phyloP scores from a whole-genome alignment of 2,888 invertebrate species.

The Lepidocyrtoides sp. region DNA sequence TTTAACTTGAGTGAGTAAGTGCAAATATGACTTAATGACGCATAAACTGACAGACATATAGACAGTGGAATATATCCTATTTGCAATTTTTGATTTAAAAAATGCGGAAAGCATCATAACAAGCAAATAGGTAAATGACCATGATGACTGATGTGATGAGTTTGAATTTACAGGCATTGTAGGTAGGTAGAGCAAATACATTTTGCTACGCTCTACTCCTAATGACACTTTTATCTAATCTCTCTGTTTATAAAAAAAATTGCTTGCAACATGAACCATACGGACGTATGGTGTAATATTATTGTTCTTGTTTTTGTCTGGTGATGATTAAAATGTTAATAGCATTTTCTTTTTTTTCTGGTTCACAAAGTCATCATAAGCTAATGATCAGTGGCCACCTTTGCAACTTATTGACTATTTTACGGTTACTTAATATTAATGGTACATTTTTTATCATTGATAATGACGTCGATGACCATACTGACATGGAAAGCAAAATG shows the following conservation, averaged over 20 bases:
- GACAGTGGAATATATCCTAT: not conserved
- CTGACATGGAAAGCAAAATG: not conserved
- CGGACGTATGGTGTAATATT: not conserved
- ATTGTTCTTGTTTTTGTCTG: not conserved
- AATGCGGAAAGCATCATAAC: not conserved
- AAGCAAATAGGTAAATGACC: conserved; percentile 26
- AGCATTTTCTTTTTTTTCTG: not conserved
- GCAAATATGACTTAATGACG: conserved; percentile 38
- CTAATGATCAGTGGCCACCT: not conserved
- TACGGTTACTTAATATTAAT: not conserved
- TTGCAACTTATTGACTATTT: not conserved
- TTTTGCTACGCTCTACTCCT: not conserved
- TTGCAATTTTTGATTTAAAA: not conserved
- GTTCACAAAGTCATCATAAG: not conserved
- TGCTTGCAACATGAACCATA: too few species aligned
- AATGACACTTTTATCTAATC: conserved; percentile 49
- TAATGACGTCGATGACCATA: not conserved
- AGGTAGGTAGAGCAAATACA: not conserved
- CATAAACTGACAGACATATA: not conserved
- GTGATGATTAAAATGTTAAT: conserved; percentile 3
- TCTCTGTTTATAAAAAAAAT: not conserved
- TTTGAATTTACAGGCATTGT: too few species aligned
- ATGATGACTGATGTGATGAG: not conserved
- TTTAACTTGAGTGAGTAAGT: conserved; percentile 10
- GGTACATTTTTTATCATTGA: not conserved